Conservation (phyloP, 2,797 vertebrate species). For the Odontamblyopus rebecca region DNA sequence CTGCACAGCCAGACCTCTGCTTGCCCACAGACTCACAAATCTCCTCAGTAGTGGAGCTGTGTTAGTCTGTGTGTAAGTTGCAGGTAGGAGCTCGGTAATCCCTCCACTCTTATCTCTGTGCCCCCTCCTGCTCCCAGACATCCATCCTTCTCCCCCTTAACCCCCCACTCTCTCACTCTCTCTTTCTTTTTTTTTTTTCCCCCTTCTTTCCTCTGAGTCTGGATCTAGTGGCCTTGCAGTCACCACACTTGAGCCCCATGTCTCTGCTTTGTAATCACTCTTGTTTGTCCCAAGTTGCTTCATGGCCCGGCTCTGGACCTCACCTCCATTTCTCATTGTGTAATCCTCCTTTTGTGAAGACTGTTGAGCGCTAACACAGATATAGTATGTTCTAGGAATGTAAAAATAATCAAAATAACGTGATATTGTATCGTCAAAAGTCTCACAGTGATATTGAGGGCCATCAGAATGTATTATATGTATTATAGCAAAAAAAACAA, state of each 20-base stretch:
- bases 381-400: too few relatives aligned
- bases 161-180: constrained; percentile 22
- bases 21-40: constrained; percentile 15
- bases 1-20: neutral
- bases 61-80: constrained; percentile 48
- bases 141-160: constrained; percentile 31
- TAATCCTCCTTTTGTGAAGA: constrained; percentile 15
- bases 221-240: constrained; percentile 23
- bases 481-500: too few relatives aligned
- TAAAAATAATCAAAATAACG: too few relatives aligned
- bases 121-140: constrained; percentile 43
- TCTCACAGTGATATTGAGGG: too few relatives aligned
- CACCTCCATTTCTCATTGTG: constrained; percentile 29
- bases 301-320: constrained; percentile 25
- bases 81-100: constrained; percentile 56
- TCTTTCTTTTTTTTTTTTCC: neutral
- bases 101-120: constrained; percentile 37
- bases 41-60: constrained; percentile 19
- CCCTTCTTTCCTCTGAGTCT: constrained; percentile 19
- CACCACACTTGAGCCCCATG: neutral
- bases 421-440: too few relatives aligned
- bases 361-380: neutral
- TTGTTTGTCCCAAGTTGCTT: constrained; percentile 14
- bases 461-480: too few relatives aligned
- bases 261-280: constrained; percentile 9